Evolutionary conservation across 1,140 invertebrate species (phyloP).

Genomic region (Drosophila melanogaster): DNA sequence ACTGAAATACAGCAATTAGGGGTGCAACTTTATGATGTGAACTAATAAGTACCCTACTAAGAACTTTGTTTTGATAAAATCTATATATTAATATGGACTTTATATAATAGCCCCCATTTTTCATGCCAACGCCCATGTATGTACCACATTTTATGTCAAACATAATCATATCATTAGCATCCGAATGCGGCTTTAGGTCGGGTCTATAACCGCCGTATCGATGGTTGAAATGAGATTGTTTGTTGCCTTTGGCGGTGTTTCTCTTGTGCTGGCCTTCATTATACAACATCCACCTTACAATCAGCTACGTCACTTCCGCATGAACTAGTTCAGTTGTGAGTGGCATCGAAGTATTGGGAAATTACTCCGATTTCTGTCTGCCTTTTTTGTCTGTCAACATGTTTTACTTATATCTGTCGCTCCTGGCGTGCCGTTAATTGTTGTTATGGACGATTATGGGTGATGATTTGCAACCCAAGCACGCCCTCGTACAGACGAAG

Average conservation of each 20-base stretch:
- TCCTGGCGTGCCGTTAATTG: slow-evolving; percentile 61
- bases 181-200: slow-evolving; percentile 23
- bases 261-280: slow-evolving; percentile 51
- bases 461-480: slow-evolving; percentile 44
- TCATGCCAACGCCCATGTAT: background rate
- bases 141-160: slow-evolving; percentile 11
- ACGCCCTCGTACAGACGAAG: slow-evolving; percentile 27
- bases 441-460: slow-evolving; percentile 26
- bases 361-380: slow-evolving; percentile 9
- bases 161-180: slow-evolving; percentile 37
- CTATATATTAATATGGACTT: too few relatives aligned
- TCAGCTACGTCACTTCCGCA: slow-evolving; percentile 65
- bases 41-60: background rate
- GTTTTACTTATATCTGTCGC: slow-evolving; percentile 10
- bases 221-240: slow-evolving; percentile 21
- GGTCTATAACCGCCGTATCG: slow-evolving; percentile 34
- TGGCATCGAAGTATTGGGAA: slow-evolving; percentile 48
- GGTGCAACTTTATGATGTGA: background rate
- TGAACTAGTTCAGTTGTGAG: slow-evolving; percentile 54
- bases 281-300: slow-evolving; percentile 48
- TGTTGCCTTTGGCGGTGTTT: slow-evolving; percentile 40
- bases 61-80: too few relatives aligned
- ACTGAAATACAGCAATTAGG: background rate
- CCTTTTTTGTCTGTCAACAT: slow-evolving; percentile 17
- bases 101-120: background rate